phyloP scores from a whole-genome alignment of 92 coral and sea anemone genomes.

The Desmophyllum pertusum region DNA sequence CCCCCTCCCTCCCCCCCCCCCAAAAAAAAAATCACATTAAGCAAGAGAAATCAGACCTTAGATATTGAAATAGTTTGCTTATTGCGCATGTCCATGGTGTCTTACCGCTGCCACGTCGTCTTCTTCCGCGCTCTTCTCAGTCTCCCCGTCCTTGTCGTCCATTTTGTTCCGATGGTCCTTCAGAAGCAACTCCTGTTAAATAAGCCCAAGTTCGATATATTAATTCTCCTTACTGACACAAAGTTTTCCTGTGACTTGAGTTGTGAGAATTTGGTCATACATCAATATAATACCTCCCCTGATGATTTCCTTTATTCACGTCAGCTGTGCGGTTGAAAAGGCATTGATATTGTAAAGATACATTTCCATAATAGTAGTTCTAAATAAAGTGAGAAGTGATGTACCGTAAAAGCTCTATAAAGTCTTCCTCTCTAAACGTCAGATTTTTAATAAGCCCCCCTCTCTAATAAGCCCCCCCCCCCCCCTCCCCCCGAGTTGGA shows the following conservation, averaged over 20 bases:
- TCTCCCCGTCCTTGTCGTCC: conserved; percentile 48
- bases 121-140: conserved; percentile 62
- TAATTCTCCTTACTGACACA: neutral
- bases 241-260: neutral
- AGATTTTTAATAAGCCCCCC: no score
- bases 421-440: no score
- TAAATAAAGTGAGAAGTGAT: no score
- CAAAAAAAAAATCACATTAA: no score
- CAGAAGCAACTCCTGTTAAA: conserved; percentile 74
- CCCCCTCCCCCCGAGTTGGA: no score
- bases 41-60: no score
- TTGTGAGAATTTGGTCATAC: neutral
- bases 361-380: no score
- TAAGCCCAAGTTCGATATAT: neutral
- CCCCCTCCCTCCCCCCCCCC: no score
- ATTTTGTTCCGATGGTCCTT: conserved; percentile 66
- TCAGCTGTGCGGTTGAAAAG: neutral
- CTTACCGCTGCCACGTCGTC: conserved; percentile 86
- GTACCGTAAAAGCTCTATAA: no score
- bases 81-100: neutral
- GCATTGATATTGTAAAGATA: no score
- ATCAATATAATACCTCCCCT: neutral
- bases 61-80: neutral
- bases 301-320: neutral
- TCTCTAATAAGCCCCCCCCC: no score